phyloP scores from a whole-genome alignment of 2,113 vertebrate species.

The Triplophysa rosa region DNA sequence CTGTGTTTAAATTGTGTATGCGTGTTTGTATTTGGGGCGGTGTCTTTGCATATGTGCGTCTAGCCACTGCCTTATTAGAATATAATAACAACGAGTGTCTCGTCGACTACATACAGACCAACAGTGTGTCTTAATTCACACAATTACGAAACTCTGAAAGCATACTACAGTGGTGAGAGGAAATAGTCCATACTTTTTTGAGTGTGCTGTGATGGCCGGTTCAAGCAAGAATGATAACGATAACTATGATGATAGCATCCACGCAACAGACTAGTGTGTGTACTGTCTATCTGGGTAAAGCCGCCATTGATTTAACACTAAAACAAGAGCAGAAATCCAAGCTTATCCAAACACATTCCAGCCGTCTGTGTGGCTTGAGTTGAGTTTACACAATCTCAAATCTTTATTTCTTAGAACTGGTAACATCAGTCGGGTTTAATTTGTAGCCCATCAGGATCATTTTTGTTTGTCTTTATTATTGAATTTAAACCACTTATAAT shows the following conservation, averaged over 20 bases:
- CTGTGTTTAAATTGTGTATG: neutral
- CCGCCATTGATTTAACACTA: neutral
- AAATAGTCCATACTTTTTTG: too few species aligned
- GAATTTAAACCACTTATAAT: too few species aligned
- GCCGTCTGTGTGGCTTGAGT: neutral
- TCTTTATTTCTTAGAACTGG: neutral
- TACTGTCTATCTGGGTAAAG: neutral
- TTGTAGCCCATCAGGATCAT: too few species aligned
- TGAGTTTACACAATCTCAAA: neutral
- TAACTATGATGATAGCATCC: too few species aligned
- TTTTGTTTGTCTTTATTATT: too few species aligned
- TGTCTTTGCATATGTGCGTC: neutral
- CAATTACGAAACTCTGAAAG: too few species aligned
- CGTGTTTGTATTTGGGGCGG: neutral
- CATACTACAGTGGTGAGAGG: too few species aligned
- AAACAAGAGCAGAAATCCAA: neutral
- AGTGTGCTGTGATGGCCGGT: too few species aligned
- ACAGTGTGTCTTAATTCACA: too few species aligned
- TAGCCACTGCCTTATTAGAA: neutral
- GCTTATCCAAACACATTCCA: conserved; percentile 11
- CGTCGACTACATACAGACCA: too few species aligned
- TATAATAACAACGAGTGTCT: too few species aligned
- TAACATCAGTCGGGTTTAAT: neutral
- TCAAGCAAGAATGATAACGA: too few species aligned
- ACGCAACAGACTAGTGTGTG: neutral